Evolutionary conservation across 2,113 vertebrate species (phyloP), one percentile per base, ranked within the genome.

Genomic region (Ciconia maguari): DNA sequence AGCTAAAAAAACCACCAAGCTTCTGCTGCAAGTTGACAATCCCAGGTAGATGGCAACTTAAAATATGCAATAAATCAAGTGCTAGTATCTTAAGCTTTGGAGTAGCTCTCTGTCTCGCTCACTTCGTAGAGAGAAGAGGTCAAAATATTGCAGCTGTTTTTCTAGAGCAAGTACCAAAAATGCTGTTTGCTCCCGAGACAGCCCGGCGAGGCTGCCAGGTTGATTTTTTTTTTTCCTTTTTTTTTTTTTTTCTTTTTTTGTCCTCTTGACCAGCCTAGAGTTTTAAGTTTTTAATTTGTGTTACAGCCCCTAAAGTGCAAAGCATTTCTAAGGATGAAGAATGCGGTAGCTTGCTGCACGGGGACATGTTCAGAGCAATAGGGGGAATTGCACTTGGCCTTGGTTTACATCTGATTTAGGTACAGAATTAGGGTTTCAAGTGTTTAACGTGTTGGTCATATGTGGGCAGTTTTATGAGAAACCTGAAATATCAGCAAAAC

Each of bases 181-280:
- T 29, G 6, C 9, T 1, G 3, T 16, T 55, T 2, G 1, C 10
- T 20, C 26, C 36, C 0, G 1, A 42, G 24, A 54, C 20, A 42
- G 25, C 71, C 29, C 0, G 0, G 13, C 34, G 8, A 4, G 42
- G 22, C 52, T 38, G 38, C 38, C 38, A 38, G 38, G 38, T 44
- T 44, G 32, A 55, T 65, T 1, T 54, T 34, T 34, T n/a, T 17
- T 12, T 6, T 16, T 15, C 46, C 14, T 36, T 36, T 25, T 22
- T 22, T n/a, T 54, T 51, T 10, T 26, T 25, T 25, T 9, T 14
- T 29, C 51, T 38, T 25, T 26, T 13, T 29, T 5, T 21, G 16
- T 16, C 16, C 27, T 54, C 19, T 52, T 61, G 10, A 9, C 49
- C 27, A 29, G 27, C 11, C 14, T 57, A 3, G 54, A 49, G 24